Base-by-base conservation (phyloP, 1,140 invertebrate genomes). In the Drosophila gunungcola region DNA sequence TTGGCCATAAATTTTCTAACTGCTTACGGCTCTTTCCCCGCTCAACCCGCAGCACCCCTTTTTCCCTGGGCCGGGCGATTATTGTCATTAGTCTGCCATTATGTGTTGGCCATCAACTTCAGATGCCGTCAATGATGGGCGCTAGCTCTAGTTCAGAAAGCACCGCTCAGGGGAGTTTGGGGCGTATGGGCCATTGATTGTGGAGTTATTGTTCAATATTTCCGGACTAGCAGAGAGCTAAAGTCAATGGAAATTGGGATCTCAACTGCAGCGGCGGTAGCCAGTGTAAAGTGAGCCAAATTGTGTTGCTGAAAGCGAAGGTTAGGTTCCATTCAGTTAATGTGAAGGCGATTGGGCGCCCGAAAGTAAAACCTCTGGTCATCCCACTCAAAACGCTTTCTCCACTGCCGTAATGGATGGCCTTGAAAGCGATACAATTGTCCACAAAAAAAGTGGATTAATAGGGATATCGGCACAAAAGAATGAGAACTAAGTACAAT, bases 1-100 rank as follows among this genome's bases (percentile, higher is more conserved):
- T n/a, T 80, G 69, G 77, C 64, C 85, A 89, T 89, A 89, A 89
- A 89, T 89, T 89, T 80, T 61, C 77, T 62, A 86, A 75, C 75
- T 86, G 75, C 70, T 85, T 75, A 72, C 57, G 57, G 51, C 29
- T 21, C 54, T 41, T 39, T n/a, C 63, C 12, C 16, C 27, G 25
- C n/a, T 52, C 42, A 38, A 38, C 27, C 29, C 9, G 10, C 60
- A 12, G 25, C 39, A n/a, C 39, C 16, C 29, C 10, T 27, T 16
- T 51, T 54, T 68, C 63, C 63, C 76, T 45, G 69, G 76, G 68
- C 68, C 61, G 74, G 80, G 77, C 84, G 85, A 89, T 89, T 89
- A 89, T 89, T 89, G 84, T 89, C 85, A 89, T 89, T 89, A 89
- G 84, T 89, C 84, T 90, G 80, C 84, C 85, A 89, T 89, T 89